Evolutionary conservation across 1,140 invertebrate genomes (phyloP).

Genomic region (Drosophila eugracilis): DNA sequence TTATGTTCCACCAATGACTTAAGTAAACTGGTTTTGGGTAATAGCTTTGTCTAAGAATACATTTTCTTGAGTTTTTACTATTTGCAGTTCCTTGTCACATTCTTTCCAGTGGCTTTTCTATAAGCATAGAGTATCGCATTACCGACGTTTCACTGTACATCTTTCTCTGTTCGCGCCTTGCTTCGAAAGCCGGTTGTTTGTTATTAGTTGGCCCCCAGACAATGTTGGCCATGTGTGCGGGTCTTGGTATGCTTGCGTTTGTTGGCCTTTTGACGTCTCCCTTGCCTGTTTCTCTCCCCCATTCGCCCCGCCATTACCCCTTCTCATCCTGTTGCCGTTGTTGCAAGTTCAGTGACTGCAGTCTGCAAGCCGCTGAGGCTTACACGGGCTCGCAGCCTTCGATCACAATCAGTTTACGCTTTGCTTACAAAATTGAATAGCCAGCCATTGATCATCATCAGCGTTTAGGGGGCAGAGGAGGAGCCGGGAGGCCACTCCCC

Average conservation of each 20-base stretch:
- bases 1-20: too few species aligned
- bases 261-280: constrained; percentile 72
- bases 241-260: constrained; percentile 66
- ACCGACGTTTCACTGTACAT: constrained; percentile 9
- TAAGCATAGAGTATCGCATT: too few species aligned
- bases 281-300: constrained; percentile 16
- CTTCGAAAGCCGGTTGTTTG: constrained; percentile 76
- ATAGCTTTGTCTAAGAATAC: too few species aligned
- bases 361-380: constrained; percentile 22
- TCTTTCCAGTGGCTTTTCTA: too few species aligned
- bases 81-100: too few species aligned
- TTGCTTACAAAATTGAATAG: constrained; percentile 76
- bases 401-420: constrained; percentile 80
- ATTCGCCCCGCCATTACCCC: too few species aligned
- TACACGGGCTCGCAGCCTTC: constrained; percentile 47
- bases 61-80: too few species aligned
- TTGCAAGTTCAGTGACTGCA: constrained; percentile 62
- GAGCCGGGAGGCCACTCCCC: constrained; percentile 17
- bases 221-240: constrained; percentile 64
- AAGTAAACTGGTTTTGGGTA: too few species aligned
- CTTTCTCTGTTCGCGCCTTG: constrained; percentile 30
- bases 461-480: constrained; percentile 1
- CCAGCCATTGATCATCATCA: constrained; percentile 68
- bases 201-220: constrained; percentile 70
- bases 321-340: constrained; percentile 52